Evolutionary conservation across 2,113 vertebrate species (phyloP).

Genomic region (Lepisosteus osseus): DNA sequence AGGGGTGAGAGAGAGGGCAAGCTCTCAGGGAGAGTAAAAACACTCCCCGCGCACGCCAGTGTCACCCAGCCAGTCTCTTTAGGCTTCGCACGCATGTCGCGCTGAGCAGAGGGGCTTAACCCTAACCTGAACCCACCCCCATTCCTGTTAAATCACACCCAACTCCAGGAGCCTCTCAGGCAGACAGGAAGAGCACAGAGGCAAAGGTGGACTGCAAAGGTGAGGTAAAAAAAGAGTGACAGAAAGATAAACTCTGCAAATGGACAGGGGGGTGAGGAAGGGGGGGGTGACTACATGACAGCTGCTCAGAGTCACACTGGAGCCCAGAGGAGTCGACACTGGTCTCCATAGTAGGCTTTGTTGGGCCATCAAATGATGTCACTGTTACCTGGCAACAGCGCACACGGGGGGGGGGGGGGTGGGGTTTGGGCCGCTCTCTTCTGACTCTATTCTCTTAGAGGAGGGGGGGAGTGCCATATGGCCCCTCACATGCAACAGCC

Average conservation of each 20-base stretch:
- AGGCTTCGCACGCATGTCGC: too few relatives aligned
- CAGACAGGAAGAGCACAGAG: too few relatives aligned
- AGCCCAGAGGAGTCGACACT: slow-evolving; percentile 1
- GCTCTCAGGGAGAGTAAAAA: background rate
- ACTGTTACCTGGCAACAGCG: slow-evolving; percentile 31
- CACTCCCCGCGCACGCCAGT: background rate
- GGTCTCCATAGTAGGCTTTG: background rate
- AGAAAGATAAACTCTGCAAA: too few relatives aligned
- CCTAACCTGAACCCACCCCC: too few relatives aligned
- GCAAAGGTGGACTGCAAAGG: background rate
- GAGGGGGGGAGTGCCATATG: slow-evolving; percentile 18
- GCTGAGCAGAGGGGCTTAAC: too few relatives aligned
- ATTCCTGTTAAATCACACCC: too few relatives aligned
- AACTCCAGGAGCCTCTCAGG: too few relatives aligned
- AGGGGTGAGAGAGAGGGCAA: background rate
- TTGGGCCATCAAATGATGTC: slow-evolving; percentile 19
- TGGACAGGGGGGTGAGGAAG: background rate
- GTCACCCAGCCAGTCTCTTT: too few relatives aligned
- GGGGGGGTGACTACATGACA: slow-evolving; percentile 14
- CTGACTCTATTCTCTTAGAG: background rate
- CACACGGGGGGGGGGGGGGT: slow-evolving; percentile 9
- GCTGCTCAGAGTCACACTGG: background rate
- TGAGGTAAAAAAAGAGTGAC: background rate
- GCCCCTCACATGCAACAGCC: slow-evolving; percentile 16
- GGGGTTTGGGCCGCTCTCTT: slow-evolving; percentile 2